phyloP scores from a whole-genome alignment of 2,888 invertebrate genomes.

The Arge pagana region DNA sequence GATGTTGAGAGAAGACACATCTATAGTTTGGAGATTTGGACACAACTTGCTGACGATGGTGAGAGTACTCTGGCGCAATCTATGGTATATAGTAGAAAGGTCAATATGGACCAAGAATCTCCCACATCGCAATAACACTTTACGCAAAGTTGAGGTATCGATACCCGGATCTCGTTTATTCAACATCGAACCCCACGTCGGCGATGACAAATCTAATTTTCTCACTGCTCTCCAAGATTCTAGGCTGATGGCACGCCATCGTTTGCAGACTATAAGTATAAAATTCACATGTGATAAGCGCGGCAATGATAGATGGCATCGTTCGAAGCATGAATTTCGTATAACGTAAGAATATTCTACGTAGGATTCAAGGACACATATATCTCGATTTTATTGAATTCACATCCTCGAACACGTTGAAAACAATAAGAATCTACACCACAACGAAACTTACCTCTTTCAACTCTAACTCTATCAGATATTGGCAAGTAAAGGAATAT shows the following conservation, averaged over 20 bases:
- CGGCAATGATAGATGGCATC: too few species aligned
- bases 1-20: constrained; percentile 60
- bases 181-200: constrained; percentile 37
- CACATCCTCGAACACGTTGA: too few species aligned
- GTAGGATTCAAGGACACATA: too few species aligned
- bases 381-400: too few species aligned
- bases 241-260: constrained; percentile 62
- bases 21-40: constrained; percentile 62
- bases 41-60: constrained; percentile 65
- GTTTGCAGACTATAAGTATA: constrained; percentile 59
- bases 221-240: constrained; percentile 60
- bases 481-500: constrained; percentile 62
- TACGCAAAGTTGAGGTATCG: constrained; percentile 61
- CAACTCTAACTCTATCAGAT: constrained; percentile 62
- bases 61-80: constrained; percentile 62
- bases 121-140: constrained; percentile 62
- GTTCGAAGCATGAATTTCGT: too few species aligned
- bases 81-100: constrained; percentile 60
- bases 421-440: too few species aligned
- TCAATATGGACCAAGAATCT: constrained; percentile 59
- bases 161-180: constrained; percentile 31
- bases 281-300: constrained; percentile 1
- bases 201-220: constrained; percentile 39
- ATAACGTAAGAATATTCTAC: too few species aligned
- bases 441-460: constrained; percentile 56